These are phyloP conservation scores for Syngnathus rostellatus DNA, from an alignment of 2,797 vertebrate genomes.

Conservation along the genomic window DNA sequence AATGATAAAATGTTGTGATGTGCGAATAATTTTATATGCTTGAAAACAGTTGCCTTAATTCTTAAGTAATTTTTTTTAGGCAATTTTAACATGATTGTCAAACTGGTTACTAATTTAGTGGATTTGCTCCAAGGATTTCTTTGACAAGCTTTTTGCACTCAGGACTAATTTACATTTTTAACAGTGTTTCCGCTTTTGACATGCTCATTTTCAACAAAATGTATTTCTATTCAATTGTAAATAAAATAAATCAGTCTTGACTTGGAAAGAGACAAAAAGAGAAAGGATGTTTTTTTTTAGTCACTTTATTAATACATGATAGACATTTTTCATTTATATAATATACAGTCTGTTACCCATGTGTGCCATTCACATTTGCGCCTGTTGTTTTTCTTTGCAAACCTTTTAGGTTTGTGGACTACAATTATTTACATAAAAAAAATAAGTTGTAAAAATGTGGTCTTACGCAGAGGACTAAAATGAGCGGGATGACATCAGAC, in stretches of 20 bases:
- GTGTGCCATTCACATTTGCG: slow-evolving; percentile 64
- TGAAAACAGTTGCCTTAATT: no score
- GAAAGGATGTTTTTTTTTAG: slow-evolving; percentile 22
- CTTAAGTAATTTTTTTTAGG: no score
- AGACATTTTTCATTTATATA: slow-evolving; percentile 75
- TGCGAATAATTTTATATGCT: background rate
- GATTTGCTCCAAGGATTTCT: background rate
- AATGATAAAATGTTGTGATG: no score
- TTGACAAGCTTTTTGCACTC: background rate
- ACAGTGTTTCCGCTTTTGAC: background rate
- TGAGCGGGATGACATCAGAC: slow-evolving; percentile 49
- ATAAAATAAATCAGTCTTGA: background rate
- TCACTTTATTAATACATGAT: slow-evolving; percentile 75
- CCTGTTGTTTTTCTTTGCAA: slow-evolving; percentile 64
- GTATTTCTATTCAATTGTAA: background rate
- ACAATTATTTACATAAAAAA: slow-evolving; percentile 75
- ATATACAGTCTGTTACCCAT: slow-evolving; percentile 75
- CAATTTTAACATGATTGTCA: no score
- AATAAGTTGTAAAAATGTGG: slow-evolving; percentile 68
- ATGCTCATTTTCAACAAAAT: slow-evolving; percentile 5
- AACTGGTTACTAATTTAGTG: background rate
- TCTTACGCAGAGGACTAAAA: slow-evolving; percentile 52
- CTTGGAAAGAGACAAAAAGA: background rate
- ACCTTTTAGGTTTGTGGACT: slow-evolving; percentile 62
- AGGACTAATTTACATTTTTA: background rate